These are phyloP conservation scores for Bubalus kerabau DNA, from an alignment of 2,113 vertebrate genomes.

Conservation along the genomic window DNA sequence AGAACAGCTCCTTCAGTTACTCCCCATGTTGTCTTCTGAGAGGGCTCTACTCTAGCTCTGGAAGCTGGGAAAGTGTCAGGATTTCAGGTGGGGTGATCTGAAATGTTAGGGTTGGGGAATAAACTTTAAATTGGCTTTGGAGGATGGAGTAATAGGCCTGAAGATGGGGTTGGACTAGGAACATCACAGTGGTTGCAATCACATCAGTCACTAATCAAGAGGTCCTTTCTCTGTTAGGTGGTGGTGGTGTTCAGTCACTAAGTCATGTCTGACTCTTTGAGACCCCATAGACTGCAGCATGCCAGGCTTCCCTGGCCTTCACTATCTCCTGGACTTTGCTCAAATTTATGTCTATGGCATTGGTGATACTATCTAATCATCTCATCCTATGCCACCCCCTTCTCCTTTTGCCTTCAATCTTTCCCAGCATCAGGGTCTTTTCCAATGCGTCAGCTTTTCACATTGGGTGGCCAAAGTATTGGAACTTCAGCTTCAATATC, in stretches of 20 bases:
- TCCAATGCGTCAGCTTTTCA: neutral
- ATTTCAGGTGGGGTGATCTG: neutral
- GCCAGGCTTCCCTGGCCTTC: neutral
- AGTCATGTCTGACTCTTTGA: neutral
- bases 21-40: neutral
- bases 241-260: neutral
- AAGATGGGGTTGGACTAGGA: neutral
- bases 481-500: neutral
- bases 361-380: neutral
- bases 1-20: neutral
- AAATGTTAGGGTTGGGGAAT: neutral
- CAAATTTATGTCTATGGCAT: neutral
- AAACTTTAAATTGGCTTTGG: neutral
- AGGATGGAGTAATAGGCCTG: neutral
- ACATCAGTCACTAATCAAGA: neutral
- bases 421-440: neutral
- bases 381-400: neutral
- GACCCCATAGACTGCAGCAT: neutral
- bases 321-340: neutral
- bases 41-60: neutral
- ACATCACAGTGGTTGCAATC: neutral
- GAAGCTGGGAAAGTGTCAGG: rapidly evolving
- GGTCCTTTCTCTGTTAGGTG: neutral
- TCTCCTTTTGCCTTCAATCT: neutral
- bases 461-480: neutral